phyloP scores from a whole-genome alignment of 1,140 invertebrate species.

The Manduca sexta region DNA sequence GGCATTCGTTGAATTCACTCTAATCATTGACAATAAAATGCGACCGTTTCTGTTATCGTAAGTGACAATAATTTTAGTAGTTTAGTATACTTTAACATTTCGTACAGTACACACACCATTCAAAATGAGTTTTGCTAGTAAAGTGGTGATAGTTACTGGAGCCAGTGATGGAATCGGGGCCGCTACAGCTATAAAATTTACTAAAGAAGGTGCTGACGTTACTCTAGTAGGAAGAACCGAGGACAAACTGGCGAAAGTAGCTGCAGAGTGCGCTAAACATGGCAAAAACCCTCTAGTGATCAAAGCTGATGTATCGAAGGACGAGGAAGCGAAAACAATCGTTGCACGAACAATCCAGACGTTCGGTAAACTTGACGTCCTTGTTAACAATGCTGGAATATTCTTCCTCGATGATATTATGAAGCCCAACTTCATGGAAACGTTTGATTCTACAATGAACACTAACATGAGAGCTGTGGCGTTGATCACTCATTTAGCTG shows the following conservation, averaged over 20 bases:
- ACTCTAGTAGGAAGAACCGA: conserved; percentile 5
- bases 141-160: conserved; percentile 12
- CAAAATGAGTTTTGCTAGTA: conserved; percentile 8
- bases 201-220: conserved; percentile 7
- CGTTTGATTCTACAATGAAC: not conserved
- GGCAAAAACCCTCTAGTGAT: conserved; percentile 2
- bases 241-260: not conserved
- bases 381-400: conserved; percentile 8
- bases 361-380: not conserved
- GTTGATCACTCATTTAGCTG: not conserved
- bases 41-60: too few species aligned
- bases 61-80: too few species aligned
- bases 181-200: conserved; percentile 6
- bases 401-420: not conserved
- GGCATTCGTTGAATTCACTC: too few species aligned
- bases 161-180: conserved; percentile 9
- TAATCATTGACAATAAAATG: too few species aligned
- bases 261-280: not conserved
- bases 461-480: conserved; percentile 1
- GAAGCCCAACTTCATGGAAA: not conserved
- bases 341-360: conserved; percentile 1
- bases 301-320: conserved; percentile 2
- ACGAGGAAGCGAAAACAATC: not conserved
- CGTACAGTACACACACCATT: too few species aligned
- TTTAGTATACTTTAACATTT: not conserved